These are phyloP conservation scores for Sphenodon punctatus DNA, from an alignment of 2,797 vertebrate genomes.

Conservation along the genomic window DNA sequence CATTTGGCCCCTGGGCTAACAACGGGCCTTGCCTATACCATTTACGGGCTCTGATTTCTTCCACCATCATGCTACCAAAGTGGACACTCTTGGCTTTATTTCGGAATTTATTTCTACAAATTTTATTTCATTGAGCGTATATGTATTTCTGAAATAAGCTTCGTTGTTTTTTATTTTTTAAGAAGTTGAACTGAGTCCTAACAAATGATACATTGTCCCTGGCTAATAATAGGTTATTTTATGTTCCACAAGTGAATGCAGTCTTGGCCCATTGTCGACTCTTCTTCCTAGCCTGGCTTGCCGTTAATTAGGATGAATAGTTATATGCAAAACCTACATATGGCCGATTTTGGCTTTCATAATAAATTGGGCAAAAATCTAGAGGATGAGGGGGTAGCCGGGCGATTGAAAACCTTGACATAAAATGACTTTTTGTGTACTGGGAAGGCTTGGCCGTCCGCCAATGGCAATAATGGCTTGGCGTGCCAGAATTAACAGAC, in stretches of 20 bases:
- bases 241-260: not conserved
- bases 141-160: no score
- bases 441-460: conserved; percentile 44
- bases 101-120: no score
- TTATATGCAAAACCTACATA: not conserved
- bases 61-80: no score
- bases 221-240: not conserved
- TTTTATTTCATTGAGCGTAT: no score
- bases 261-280: not conserved
- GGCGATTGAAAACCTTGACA: not conserved
- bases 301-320: conserved; percentile 14
- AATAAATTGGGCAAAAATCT: not conserved
- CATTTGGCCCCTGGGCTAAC: no score
- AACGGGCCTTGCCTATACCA: no score
- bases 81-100: no score
- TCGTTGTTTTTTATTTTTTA: no score
- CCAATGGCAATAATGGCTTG: conserved; percentile 39
- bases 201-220: not conserved
- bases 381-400: not conserved
- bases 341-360: not conserved
- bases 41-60: no score
- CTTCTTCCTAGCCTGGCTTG: not conserved
- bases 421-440: conserved; percentile 59
- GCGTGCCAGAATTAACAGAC: conserved; percentile 36
- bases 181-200: not conserved